These are phyloP conservation scores for Coregonus clupeaformis DNA, from an alignment of 2,113 vertebrate genomes.

Conservation along the genomic window DNA sequence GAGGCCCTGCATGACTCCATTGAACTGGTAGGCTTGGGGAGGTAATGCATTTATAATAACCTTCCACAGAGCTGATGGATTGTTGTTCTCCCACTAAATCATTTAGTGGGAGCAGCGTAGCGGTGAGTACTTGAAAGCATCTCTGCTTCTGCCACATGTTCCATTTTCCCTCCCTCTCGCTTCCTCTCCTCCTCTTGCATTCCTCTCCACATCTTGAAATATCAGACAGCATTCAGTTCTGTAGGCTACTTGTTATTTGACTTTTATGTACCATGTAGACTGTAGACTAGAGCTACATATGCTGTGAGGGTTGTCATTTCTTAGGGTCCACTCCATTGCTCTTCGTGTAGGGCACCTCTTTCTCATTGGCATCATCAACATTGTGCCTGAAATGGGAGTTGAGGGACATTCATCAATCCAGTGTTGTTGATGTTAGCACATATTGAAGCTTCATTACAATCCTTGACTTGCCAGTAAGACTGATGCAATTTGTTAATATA, in stretches of 20 bases:
- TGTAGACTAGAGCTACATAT: background rate
- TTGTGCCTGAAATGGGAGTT: conserved; percentile 44
- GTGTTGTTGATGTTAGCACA: background rate
- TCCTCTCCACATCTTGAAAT: background rate
- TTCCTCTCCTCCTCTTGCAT: background rate
- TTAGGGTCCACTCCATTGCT: conserved; percentile 31
- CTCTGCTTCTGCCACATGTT: conserved; percentile 57
- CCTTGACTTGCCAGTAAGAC: background rate
- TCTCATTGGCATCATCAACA: conserved; percentile 23
- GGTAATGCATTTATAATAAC: conserved; percentile 48
- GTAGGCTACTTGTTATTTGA: background rate
- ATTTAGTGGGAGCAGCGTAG: conserved; percentile 57
- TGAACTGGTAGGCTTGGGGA: background rate
- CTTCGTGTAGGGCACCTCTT: conserved; percentile 51
- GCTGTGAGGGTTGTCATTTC: background rate
- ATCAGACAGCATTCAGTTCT: background rate
- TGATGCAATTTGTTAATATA: background rate
- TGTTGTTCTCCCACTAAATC: conserved; percentile 61
- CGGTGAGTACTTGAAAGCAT: conserved; percentile 57
- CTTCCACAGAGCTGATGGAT: conserved; percentile 41
- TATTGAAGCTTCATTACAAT: too few species aligned
- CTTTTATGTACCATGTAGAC: background rate
- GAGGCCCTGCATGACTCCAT: background rate
- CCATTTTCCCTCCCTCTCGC: conserved; percentile 23
- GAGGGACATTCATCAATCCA: background rate